Conservation (phyloP, 1,140 invertebrate genomes). For the Hormaphis cornu region DNA sequence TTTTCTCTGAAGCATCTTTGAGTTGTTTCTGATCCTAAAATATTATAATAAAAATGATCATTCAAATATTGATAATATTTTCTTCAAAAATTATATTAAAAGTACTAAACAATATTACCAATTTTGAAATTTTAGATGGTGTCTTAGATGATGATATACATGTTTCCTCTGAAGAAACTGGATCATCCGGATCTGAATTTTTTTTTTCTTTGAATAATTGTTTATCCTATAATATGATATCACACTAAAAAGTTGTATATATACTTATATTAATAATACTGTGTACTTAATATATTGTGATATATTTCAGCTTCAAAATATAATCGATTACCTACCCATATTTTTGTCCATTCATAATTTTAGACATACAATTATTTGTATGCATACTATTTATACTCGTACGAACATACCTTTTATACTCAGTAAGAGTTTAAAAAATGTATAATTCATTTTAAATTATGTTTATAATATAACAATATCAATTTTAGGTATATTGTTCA, state of each 20-base stretch:
- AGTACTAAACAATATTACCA: neutral
- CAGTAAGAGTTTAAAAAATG: neutral
- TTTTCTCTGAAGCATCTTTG: neutral
- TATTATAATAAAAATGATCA: neutral
- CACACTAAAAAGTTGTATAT: neutral
- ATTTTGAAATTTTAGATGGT: neutral
- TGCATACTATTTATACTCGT: neutral
- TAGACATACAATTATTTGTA: neutral
- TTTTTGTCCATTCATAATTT: neutral
- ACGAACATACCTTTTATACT: neutral
- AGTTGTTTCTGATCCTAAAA: neutral
- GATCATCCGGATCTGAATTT: neutral
- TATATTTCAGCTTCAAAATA: neutral
- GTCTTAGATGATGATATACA: neutral
- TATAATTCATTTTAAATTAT: neutral
- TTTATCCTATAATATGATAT: neutral
- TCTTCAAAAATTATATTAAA: too few relatives aligned
- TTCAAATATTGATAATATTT: too few relatives aligned
- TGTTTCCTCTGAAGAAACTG: neutral
- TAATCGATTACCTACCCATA: neutral
- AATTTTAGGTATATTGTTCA: neutral
- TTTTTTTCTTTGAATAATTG: neutral
- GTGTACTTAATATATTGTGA: neutral
- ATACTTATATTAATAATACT: neutral
- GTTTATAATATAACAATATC: neutral